Percentiles rank a stretch among this genome's conserved stretches.
These are phyloP conservation scores for Drosophila macrospina DNA, from an alignment of 2,888 invertebrate genomes.

Conservation along the genomic window DNA sequence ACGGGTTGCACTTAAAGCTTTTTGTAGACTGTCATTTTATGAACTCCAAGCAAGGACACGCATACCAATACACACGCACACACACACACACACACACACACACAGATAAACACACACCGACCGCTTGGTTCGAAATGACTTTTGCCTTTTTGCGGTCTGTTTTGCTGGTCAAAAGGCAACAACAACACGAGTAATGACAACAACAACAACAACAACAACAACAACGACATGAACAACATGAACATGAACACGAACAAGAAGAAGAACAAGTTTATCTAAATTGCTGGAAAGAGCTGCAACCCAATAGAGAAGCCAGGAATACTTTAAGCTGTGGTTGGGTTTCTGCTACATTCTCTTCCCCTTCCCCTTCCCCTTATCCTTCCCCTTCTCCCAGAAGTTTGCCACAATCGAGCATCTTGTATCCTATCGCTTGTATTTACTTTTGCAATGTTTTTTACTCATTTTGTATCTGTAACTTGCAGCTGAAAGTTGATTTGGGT, in stretches of 20 bases:
- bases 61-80: slow-evolving; percentile 13
- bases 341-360: not conserved
- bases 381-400: not conserved
- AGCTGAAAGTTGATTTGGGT: slow-evolving; percentile 73
- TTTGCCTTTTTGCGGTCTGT: slow-evolving; percentile 79
- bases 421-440: slow-evolving; percentile 54
- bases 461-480: slow-evolving; percentile 57
- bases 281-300: slow-evolving; percentile 67
- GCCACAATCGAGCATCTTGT: slow-evolving; percentile 3
- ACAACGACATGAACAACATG: slow-evolving; percentile 35
- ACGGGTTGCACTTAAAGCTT: slow-evolving; percentile 5
- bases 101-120: slow-evolving; percentile 10
- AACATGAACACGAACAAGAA: slow-evolving; percentile 45
- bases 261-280: slow-evolving; percentile 78
- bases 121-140: slow-evolving; percentile 61
- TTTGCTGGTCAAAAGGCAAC: slow-evolving; percentile 61
- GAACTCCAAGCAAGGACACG: slow-evolving; percentile 66
- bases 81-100: slow-evolving; percentile 4
- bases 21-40: slow-evolving; percentile 65
- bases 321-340: slow-evolving; percentile 54
- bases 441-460: slow-evolving; percentile 50
- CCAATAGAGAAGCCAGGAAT: slow-evolving; percentile 30
- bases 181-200: slow-evolving; percentile 36
- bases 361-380: not conserved
- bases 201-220: slow-evolving; percentile 45